phyloP scores from a whole-genome alignment of 30 jellyfish, hydroid and myxozoan species.

The Pelagia noctiluca region DNA sequence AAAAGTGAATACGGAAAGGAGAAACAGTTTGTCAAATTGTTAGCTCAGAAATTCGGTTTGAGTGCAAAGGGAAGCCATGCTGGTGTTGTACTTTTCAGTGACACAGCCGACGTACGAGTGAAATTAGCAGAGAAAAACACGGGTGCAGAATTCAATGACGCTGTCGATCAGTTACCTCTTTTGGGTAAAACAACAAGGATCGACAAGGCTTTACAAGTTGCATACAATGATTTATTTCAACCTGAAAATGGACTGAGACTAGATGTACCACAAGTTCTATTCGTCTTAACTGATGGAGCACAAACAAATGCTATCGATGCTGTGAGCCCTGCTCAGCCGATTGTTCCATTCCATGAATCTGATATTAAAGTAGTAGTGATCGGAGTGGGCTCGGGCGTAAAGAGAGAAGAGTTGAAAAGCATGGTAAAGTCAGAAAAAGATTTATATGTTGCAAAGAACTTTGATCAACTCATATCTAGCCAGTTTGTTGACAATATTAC shows the following conservation, averaged over 20 bases:
- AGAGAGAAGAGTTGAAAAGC: conserved; percentile 36
- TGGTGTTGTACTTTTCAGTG: conserved; percentile 63
- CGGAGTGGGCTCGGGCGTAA: conserved; percentile 88
- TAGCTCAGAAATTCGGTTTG: background rate
- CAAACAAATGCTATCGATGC: conserved; percentile 80
- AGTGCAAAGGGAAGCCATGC: conserved; percentile 15
- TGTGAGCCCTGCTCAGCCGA: conserved; percentile 74
- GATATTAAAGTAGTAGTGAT: conserved; percentile 62
- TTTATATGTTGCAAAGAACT: conserved; percentile 50
- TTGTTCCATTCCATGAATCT: conserved; percentile 60
- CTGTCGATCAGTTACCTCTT: conserved; percentile 62
- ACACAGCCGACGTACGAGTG: conserved; percentile 20
- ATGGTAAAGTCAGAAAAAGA: conserved; percentile 33
- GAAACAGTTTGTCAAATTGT: conserved; percentile 1
- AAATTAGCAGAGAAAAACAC: conserved; percentile 32
- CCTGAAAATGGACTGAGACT: conserved; percentile 41
- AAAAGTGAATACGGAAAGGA: conserved; percentile 1
- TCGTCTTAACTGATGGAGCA: conserved; percentile 90
- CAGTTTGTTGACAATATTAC: conserved; percentile 37
- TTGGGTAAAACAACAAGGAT: conserved; percentile 59
- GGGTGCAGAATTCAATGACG: conserved; percentile 7
- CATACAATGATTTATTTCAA: conserved; percentile 56
- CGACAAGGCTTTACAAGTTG: conserved; percentile 72
- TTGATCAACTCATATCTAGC: conserved; percentile 49
- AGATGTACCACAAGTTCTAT: conserved; percentile 68